Conservation (phyloP, 2,888 invertebrate genomes). For the Athrips mouffetella region DNA sequence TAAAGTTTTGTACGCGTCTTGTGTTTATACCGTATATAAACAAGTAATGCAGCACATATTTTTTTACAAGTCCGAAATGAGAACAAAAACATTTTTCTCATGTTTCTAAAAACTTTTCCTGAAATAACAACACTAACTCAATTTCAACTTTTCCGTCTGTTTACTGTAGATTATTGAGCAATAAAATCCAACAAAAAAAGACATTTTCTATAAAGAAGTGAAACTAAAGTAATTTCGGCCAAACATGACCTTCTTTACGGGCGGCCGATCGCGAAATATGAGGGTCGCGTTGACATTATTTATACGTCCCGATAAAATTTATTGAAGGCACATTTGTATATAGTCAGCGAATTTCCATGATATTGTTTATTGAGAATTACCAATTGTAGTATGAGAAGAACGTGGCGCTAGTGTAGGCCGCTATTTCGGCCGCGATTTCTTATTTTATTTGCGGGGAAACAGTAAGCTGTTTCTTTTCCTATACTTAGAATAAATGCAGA, state of each 20-base stretch:
- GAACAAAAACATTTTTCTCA: too few species aligned
- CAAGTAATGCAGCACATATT: not conserved
- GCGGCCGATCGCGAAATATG: slow-evolving; percentile 43
- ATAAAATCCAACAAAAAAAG: slow-evolving; percentile 26
- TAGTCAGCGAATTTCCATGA: slow-evolving; percentile 24
- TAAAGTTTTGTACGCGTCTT: too few species aligned
- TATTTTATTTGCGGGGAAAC: too few species aligned
- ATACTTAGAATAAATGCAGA: too few species aligned
- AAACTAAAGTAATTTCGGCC: slow-evolving; percentile 39
- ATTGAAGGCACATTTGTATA: slow-evolving; percentile 37
- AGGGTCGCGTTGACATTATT: slow-evolving; percentile 45
- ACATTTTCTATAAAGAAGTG: slow-evolving; percentile 28
- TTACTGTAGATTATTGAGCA: slow-evolving; percentile 21
- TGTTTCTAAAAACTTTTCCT: not conserved
- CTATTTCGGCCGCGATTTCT: too few species aligned
- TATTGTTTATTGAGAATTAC: slow-evolving; percentile 18
- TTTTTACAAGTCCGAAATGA: too few species aligned
- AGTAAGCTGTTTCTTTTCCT: too few species aligned
- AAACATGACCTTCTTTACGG: slow-evolving; percentile 40
- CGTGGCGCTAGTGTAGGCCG: too few species aligned
- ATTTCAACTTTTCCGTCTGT: slow-evolving; percentile 2
- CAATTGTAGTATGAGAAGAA: too few species aligned
- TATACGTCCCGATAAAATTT: slow-evolving; percentile 40
- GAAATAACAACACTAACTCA: slow-evolving; percentile 2
- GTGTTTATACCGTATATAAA: too few species aligned